Evolutionary conservation across 2,113 vertebrate genomes (phyloP), one percentile per base, ranked within the genome.

Genomic region (Recurvirostra avosetta): DNA sequence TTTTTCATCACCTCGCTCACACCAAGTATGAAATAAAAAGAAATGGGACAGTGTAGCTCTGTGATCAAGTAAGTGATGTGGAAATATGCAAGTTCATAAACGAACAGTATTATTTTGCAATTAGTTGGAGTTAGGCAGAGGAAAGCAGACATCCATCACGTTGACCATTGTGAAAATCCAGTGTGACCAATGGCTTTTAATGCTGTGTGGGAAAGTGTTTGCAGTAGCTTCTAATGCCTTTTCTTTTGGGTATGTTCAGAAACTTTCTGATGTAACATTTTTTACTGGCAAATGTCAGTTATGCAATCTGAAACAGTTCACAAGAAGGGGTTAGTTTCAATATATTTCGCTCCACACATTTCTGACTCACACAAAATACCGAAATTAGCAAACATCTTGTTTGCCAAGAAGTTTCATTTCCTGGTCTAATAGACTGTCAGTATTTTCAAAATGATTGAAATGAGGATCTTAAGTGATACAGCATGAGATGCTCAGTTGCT

Each of bases 281-380:
- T 94, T 95, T 87, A 94, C 66, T 86, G 94, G 85, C 87, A 97
- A 96, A 97, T 97, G 96, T 95, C 96, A 96, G 96, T 97, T 97
- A 97, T 94, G 96, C 81, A 97, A 97, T 56, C 77, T 70, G 87
- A 90, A 93, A 72, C 90, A 96, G 96, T 97, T 96, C 94, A 97
- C 87, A 90, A 82, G 87, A 45, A 93, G 84, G 74, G 96, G 90
- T 96, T 95, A 96, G 90, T 86, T 96, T 94, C 88, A 68, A 53
- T 93, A 76, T 76, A 88, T 82, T 95, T 95, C 90, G 70, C 62
- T 96, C 96, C 93, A 93, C 96, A 96, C 96, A 95, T 66, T 94
- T 95, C 93, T 97, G 96, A 97, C 92, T 97, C 96, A 97, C 92
- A 95, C 77, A 75, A 97, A 96, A 96, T 53, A 94, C 96, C 2